Base-by-base conservation (phyloP, 2,797 vertebrate genomes). In the Echiichthys vipera region DNA sequence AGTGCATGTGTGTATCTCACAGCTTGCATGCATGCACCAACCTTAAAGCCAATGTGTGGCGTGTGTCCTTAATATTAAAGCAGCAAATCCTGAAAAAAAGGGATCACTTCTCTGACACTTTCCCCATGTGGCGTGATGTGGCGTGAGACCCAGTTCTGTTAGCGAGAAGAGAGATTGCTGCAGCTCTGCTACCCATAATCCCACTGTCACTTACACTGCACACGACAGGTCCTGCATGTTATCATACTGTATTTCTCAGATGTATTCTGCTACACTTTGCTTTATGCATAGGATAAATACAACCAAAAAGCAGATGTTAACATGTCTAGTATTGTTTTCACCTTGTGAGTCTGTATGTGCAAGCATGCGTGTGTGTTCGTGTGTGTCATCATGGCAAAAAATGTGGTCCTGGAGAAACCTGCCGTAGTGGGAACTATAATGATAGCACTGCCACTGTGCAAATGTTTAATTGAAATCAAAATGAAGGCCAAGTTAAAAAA, bases 61-160 rank as follows among this genome's bases (percentile, higher is more conserved):
- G 65, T 70, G 77, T 75, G 80, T 22, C 64, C 82, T 79, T 43
- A 81, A 85, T 86, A 86, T 84, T 76, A 67, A 47, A 77, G 25
- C 63, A 74, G 58, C 17, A 77, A 73, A 74, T 62, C 53, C 58
- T 72, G 61, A 50, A 65, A 59, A 65, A 59, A 57, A 74, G 49
- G 64, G 22, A 79, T 84, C 46, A 65, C 53, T 66, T 32, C 67
- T 40, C 68, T 64, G 62, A 74, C 61, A 78, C 29, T 68, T 49
- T 34, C 39, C 77, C 61, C 67, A 32, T 74, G 76, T 59, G 72
- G 63, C 50, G 5, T 13, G 42, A 39, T 39, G 55, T 81, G 73
- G 45, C 42, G 42, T 79, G 73, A 88, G 77, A 88, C 77, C 73
- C 76, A 78, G 53, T 57, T 89, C 58, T 81, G 78, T 76, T 81